phyloP scores from a whole-genome alignment of 1,140 invertebrate genomes.

The Ctenoplectra terminalis region DNA sequence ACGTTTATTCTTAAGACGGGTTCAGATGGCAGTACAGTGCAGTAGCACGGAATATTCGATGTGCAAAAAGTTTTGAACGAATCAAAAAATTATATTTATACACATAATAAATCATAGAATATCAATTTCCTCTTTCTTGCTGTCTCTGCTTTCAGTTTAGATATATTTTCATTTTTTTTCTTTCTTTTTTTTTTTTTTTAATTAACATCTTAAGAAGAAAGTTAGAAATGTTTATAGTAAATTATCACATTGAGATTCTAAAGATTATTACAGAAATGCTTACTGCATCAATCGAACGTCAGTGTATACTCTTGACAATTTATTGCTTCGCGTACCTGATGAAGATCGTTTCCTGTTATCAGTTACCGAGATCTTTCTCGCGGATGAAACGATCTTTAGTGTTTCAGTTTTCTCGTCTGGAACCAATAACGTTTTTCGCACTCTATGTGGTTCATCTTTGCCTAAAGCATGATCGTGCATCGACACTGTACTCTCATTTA shows the following conservation, averaged over 20 bases:
- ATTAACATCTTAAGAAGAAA: background rate
- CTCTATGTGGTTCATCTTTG: constrained; percentile 8
- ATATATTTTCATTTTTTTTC: no score
- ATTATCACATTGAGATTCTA: background rate
- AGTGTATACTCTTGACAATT: background rate
- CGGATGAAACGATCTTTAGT: background rate
- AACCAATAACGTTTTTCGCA: background rate
- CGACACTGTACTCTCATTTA: background rate
- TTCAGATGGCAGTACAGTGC: constrained; percentile 5
- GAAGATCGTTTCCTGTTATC: background rate
- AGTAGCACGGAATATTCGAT: background rate
- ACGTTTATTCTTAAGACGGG: background rate
- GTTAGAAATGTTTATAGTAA: background rate
- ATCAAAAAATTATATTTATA: background rate
- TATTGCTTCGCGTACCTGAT: background rate
- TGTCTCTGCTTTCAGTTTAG: no score
- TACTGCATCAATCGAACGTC: no score
- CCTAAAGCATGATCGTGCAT: constrained; percentile 19
- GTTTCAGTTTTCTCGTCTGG: constrained; percentile 25
- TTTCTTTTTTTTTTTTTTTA: no score
- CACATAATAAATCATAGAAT: background rate
- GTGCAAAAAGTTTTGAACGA: background rate
- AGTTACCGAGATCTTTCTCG: background rate
- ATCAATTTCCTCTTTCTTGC: background rate
- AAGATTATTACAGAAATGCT: background rate